These are phyloP conservation scores for Semaprochilodus insignis DNA, from an alignment of 2,797 vertebrate species.

Conservation along the genomic window DNA sequence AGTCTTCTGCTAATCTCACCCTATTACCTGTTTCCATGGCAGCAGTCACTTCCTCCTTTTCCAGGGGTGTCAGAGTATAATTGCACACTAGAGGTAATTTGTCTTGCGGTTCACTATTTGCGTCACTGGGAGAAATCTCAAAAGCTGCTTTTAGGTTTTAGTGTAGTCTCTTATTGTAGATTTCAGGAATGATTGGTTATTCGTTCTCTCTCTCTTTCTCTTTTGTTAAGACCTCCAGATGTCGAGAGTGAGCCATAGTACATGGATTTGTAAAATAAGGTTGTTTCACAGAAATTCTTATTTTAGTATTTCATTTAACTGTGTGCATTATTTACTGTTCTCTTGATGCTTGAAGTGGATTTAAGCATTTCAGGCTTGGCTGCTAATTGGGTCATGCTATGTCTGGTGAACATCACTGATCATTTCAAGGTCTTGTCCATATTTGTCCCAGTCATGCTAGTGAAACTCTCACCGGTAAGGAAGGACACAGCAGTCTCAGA, in stretches of 20 bases:
- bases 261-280: not conserved
- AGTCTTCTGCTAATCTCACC: conserved; percentile 45
- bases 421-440: not conserved
- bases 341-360: not conserved
- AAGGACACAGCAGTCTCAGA: conserved; percentile 19
- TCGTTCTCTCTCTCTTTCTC: not conserved
- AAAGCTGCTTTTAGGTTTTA: conserved; percentile 22
- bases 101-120: conserved; percentile 47
- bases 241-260: not conserved
- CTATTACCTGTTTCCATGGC: conserved; percentile 58
- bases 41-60: conserved; percentile 46
- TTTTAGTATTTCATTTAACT: too few relatives aligned
- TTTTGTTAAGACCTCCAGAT: not conserved
- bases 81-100: conserved; percentile 47
- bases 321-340: not conserved
- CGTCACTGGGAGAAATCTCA: conserved; percentile 48
- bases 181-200: conserved; percentile 8
- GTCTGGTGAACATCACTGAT: conserved; percentile 10
- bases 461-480: not conserved
- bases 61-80: conserved; percentile 50
- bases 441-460: conserved; percentile 4
- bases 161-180: not conserved
- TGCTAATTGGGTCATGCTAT: not conserved
- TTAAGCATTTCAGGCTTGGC: not conserved
- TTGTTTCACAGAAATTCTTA: too few relatives aligned